Evolutionary conservation across 1,140 invertebrate genomes (phyloP), one percentile per base, ranked within the genome.

Genomic region (Agrilus planipennis): DNA sequence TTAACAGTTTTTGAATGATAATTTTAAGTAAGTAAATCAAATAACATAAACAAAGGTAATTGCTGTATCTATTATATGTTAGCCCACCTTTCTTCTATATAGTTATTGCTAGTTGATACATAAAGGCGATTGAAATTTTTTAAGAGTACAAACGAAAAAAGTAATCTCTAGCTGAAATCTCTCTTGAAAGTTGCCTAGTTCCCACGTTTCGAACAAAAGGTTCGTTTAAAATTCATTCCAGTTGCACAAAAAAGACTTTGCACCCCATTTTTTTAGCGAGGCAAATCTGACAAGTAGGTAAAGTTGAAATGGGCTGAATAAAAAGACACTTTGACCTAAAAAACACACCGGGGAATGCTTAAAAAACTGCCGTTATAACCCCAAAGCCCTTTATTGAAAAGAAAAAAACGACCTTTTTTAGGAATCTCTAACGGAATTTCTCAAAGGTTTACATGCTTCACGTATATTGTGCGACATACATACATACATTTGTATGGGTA

Each of bases 271-370:
- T 52, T 49, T 50, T 38, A 27, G 27, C 9, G 39, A 42, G 41
- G 47, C 44, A 45, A 47, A 46, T 46, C 42, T 45, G 42, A 49
- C 41, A 45, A 47, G 49, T 51, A 54, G 46, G 52, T 51, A 51
- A 54, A 53, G 46, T 44, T 23, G 44, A 44, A 34, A 45, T 46
- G 28, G 44, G 17, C 30, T 42, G 46, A 44, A 52, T 48, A 54
- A 54, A 50, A 39, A 37, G 49, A 45, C 50, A 52, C 50, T 52
- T 52, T 50, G 44, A 50, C 47, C 46, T 47, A 49, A 53, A 53
- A 50, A 36, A 36, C 23, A 36, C 23, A 21, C 20, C 19, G 34
- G 23, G 34, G 34, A 36, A 36, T 18, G 15, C 18, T 23, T 15
- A 36, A 36, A 36, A 46, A 49, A 40, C 31, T 39, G 20, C 35